Evolutionary conservation across 2,797 vertebrate species (phyloP).

Genomic region (Pseudopleuronectes americanus): DNA sequence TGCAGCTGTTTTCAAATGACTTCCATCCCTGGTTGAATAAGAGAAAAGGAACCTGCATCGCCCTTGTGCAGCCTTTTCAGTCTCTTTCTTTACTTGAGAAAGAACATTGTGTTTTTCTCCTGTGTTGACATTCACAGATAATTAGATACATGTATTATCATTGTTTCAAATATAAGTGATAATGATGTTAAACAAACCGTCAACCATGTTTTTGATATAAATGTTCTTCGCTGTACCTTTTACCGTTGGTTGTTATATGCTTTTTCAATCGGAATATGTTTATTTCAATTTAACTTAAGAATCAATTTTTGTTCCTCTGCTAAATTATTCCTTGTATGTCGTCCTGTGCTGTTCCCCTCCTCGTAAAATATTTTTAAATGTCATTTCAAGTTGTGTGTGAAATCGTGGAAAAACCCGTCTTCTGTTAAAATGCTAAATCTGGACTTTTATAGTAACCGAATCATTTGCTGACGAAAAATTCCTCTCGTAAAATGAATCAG

Average conservation of each 20-base stretch:
- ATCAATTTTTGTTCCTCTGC: constrained; percentile 20
- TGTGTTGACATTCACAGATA: constrained; percentile 5
- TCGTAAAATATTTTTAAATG: constrained; percentile 5
- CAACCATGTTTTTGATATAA: constrained; percentile 36
- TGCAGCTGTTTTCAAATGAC: constrained; percentile 43
- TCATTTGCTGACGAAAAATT: constrained; percentile 41
- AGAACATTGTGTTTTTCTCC: no score
- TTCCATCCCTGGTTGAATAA: constrained; percentile 1
- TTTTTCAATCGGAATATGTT: constrained; percentile 17
- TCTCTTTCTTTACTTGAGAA: constrained; percentile 1
- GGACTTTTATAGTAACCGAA: constrained; percentile 46
- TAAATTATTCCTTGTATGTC: constrained; percentile 8
- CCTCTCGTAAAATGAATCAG: constrained; percentile 61
- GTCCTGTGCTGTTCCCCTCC: background rate
- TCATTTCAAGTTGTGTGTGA: constrained; percentile 26
- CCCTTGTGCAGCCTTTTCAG: background rate
- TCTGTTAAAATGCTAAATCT: constrained; percentile 44
- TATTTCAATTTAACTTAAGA: constrained; percentile 22
- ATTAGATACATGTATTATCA: constrained; percentile 17
- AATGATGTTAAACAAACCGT: no score
- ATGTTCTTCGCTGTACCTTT: constrained; percentile 2
- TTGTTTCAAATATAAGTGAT: constrained; percentile 1
- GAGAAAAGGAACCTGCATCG: no score
- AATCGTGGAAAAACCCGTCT: constrained; percentile 50
- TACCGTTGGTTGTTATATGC: constrained; percentile 1